phyloP scores from a whole-genome alignment of 1,140 invertebrate species.

The Dendrolimus kikuchii region DNA sequence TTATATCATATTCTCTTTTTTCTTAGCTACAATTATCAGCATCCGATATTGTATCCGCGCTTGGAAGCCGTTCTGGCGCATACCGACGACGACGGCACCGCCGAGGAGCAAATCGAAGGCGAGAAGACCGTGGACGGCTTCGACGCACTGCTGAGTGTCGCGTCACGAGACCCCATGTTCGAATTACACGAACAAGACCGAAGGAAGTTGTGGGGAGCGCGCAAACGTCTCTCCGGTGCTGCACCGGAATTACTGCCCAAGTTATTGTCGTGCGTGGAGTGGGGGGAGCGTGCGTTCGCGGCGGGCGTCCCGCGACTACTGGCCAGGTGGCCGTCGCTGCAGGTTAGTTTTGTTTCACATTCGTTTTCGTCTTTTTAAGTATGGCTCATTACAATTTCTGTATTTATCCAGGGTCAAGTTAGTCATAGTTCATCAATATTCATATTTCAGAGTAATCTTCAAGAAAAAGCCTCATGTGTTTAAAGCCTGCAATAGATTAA shows the following conservation, averaged over 20 bases:
- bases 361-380: no score
- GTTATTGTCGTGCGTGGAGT: slow-evolving; percentile 89
- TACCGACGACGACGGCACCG: slow-evolving; percentile 65
- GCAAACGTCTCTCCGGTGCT: slow-evolving; percentile 40
- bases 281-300: slow-evolving; percentile 85
- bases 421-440: no score
- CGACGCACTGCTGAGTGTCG: slow-evolving; percentile 41
- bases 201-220: slow-evolving; percentile 74
- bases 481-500: no score
- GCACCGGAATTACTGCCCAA: slow-evolving; percentile 86
- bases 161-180: slow-evolving; percentile 82
- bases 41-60: slow-evolving; percentile 82
- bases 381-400: no score
- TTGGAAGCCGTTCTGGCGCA: slow-evolving; percentile 79
- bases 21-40: slow-evolving; percentile 78
- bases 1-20: slow-evolving; percentile 8
- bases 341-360: slow-evolving; percentile 20
- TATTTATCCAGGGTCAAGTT: no score
- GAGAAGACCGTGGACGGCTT: slow-evolving; percentile 39
- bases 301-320: slow-evolving; percentile 85
- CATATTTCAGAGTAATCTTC: no score
- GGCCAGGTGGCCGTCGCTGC: slow-evolving; percentile 84
- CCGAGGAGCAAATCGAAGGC: slow-evolving; percentile 27
- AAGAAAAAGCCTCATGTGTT: no score
- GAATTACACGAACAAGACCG: slow-evolving; percentile 91